Percentiles rank a stretch among this genome's conserved stretches.
These are phyloP conservation scores for Megaceryle torquata DNA, from an alignment of 2,113 vertebrate genomes.

Conservation along the genomic window DNA sequence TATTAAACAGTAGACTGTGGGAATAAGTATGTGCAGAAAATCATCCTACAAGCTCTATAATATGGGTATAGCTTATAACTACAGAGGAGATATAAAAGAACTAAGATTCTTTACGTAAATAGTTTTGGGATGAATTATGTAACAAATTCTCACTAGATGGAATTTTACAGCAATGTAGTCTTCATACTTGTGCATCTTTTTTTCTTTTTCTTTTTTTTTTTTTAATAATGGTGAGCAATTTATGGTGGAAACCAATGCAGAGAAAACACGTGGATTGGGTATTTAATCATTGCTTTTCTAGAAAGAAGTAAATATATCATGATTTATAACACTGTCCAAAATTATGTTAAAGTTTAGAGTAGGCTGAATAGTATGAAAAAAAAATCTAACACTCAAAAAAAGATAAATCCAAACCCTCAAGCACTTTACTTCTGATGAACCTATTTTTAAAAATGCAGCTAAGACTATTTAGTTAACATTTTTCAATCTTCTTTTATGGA, in stretches of 20 bases:
- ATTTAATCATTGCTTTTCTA: background rate
- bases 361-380: background rate
- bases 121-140: background rate
- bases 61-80: conserved; percentile 12
- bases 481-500: background rate
- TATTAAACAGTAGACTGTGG: background rate
- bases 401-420: background rate
- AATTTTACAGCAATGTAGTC: background rate
- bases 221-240: background rate
- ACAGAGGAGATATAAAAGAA: conserved; percentile 28
- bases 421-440: background rate
- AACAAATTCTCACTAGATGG: background rate
- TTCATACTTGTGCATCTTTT: background rate
- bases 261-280: background rate
- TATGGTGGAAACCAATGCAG: background rate
- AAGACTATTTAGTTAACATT: background rate
- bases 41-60: background rate
- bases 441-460: background rate
- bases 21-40: conserved; percentile 6
- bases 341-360: background rate
- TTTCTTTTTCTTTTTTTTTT: background rate
- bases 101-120: background rate
- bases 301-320: background rate
- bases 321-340: background rate
- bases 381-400: background rate